Evolutionary conservation across 2,797 vertebrate genomes (phyloP), one percentile per base, ranked within the genome.

Genomic region (Brachymystax lenok): DNA sequence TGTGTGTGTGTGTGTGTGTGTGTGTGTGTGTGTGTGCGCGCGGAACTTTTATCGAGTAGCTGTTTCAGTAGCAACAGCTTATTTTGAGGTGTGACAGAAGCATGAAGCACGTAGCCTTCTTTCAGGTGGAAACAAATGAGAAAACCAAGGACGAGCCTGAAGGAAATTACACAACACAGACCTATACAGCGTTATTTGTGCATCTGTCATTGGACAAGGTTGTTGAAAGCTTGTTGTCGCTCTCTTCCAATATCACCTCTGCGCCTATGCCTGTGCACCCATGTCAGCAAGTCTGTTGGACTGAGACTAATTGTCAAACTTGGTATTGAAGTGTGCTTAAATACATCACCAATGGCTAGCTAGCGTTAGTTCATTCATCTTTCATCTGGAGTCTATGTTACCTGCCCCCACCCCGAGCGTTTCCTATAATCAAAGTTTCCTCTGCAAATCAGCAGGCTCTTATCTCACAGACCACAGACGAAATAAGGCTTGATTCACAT

Each of bases 31-130:
- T n/a, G 52, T 73, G 4, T 35, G 30, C 14, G 27, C 56, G 6
- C 35, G 52, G 30, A 3, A 4, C 74, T 83, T 69, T 78, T 69
- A 16, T 10, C 16, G 8, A 79, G 82, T 84, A 7, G 77, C 83
- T 83, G 86, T 87, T 89, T 83, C 82, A 77, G 84, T 74, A 66
- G 71, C 76, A 82, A 78, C 81, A 61, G 86, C 87, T 89, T 84
- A 81, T 76, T 83, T 74, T 19, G 82, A 88, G 83, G 87, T 83
- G 86, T 3, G 3, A 85, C 76, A 71, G 77, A 82, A 78, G 81
- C 64, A 81, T 88, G 82, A 90, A 28, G 76, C 79, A 83, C 77
- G 78, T 88, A 30, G 24, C 13, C 63, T 88, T 46, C 40, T 46
- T 46, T 46, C 80, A 88, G 83, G 88, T 28, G 89, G 86, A 89